phyloP scores from a whole-genome alignment of 2,797 vertebrate genomes.

The Hemibagrus guttatus region DNA sequence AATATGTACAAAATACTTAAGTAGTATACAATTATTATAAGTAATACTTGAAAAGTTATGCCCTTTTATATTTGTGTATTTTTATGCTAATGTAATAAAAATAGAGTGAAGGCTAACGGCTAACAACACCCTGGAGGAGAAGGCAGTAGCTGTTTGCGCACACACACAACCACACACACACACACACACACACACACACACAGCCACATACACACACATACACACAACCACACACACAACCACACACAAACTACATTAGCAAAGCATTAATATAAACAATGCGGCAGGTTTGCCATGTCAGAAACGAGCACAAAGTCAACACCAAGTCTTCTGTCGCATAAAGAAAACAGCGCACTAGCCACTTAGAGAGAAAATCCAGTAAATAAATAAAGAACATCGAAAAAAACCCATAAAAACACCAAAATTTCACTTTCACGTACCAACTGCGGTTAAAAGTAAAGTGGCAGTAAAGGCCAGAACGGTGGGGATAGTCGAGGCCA shows the following conservation, averaged over 20 bases:
- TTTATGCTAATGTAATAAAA: not conserved
- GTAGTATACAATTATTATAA: not conserved
- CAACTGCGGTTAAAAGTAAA: constrained; percentile 5
- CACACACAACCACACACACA: not conserved
- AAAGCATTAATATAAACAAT: not conserved
- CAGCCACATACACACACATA: not conserved
- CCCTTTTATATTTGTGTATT: not conserved
- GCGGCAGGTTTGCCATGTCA: not conserved
- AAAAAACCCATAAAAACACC: not conserved
- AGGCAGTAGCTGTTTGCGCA: not conserved
- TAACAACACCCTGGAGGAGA: not conserved
- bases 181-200: not conserved
- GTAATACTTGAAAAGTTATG: not conserved
- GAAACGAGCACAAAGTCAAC: too few species aligned
- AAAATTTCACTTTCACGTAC: constrained; percentile 20
- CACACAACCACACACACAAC: not conserved
- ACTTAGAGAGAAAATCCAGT: not conserved
- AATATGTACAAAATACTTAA: not conserved
- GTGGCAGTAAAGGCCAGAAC: constrained; percentile 30
- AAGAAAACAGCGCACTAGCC: not conserved
- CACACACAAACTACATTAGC: too few species aligned
- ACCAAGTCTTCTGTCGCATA: not conserved
- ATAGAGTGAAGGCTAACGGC: not conserved
- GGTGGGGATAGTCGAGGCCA: constrained; percentile 29
- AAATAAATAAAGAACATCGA: not conserved